Base-by-base conservation (phyloP, 2,797 vertebrate genomes). In the Acipenser transmontanus region DNA sequence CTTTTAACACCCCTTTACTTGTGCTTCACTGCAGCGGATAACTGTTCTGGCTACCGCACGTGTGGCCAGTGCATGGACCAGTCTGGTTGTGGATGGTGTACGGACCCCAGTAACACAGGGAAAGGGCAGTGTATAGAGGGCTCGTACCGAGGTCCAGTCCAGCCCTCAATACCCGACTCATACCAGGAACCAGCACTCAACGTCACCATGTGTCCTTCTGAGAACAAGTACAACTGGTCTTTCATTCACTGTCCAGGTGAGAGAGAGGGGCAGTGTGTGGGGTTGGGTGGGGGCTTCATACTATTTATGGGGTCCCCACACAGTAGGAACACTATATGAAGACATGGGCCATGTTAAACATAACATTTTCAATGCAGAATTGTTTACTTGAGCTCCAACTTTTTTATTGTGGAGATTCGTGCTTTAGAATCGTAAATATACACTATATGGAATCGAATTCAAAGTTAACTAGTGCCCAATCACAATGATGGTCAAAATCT, bases 21-120 rank as follows among this genome's bases (percentile, higher is more conserved):
- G 34, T 34, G 34, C 34, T 50, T 1, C 13, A 7, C n/a, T 63
- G 8, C 80, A 92, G 90, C 90, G 6, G 96, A 98, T 77, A 99
- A 98, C 85, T 99, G 96, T 71, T 98, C 96, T 0, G 96, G 96
- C 6, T 98, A 98, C 78, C 86, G 94, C 57, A 99, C 96, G 0
- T 99, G 97, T 0, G 87, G 87, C 1, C 93, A 95, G 73, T 98
- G 97, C 72, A 68, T 99, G 85, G 95, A 99, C 70, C 97, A 99
- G 77, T 96, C 97, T 0, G 95, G 95, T 62, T 99, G 96, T 0
- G 97, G 97, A 0, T 99, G 97, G 97, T 99, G 96, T 80, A 99
- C 96, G 0, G 95, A 98, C 54, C 92, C 95, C 14, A 96, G 89
- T 64, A 96, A 98, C 80, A 99, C 94, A 0, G 97, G 97, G 1